These are phyloP conservation scores for Aradophagus sp. DNA, from an alignment of 1,140 invertebrate species.

Conservation along the genomic window DNA sequence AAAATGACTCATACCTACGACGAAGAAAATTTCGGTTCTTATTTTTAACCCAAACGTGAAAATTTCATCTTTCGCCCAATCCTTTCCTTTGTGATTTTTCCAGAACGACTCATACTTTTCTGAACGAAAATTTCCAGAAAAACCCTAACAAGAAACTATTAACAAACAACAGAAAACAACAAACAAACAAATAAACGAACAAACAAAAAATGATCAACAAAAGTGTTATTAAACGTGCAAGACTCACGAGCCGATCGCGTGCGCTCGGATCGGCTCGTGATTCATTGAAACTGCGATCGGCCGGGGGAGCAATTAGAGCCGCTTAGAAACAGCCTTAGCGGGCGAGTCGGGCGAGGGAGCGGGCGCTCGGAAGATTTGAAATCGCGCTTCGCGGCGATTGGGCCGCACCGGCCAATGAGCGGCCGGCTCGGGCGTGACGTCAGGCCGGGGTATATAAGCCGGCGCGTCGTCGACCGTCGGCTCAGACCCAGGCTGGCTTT, in stretches of 20 bases:
- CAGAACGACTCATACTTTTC: no score
- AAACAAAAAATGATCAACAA: no score
- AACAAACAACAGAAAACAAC: no score
- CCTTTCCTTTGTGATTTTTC: no score
- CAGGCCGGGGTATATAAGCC: conserved; percentile 75
- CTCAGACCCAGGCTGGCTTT: conserved; percentile 65
- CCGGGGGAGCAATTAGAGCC: conserved; percentile 9
- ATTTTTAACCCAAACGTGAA: no score
- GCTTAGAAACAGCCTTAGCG: conserved; percentile 14
- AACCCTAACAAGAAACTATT: no score
- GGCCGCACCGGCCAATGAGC: conserved; percentile 58
- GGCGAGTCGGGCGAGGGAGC: conserved; percentile 27
- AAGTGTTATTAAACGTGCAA: no score
- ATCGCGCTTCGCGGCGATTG: conserved; percentile 56
- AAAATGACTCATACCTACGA: no score
- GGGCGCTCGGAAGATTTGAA: conserved; percentile 54
- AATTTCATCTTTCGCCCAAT: no score
- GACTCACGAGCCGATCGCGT: neutral
- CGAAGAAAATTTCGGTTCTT: no score
- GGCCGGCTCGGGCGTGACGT: conserved; percentile 64
- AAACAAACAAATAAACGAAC: no score
- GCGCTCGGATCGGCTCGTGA: conserved; percentile 1
- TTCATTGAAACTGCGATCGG: conserved; percentile 1
- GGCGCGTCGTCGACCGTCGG: conserved; percentile 63
- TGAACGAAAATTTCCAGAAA: no score